Evolutionary conservation across 2,797 vertebrate genomes (phyloP), one percentile per base, ranked within the genome.

Genomic region (Phrynocephalus vlangalii): DNA sequence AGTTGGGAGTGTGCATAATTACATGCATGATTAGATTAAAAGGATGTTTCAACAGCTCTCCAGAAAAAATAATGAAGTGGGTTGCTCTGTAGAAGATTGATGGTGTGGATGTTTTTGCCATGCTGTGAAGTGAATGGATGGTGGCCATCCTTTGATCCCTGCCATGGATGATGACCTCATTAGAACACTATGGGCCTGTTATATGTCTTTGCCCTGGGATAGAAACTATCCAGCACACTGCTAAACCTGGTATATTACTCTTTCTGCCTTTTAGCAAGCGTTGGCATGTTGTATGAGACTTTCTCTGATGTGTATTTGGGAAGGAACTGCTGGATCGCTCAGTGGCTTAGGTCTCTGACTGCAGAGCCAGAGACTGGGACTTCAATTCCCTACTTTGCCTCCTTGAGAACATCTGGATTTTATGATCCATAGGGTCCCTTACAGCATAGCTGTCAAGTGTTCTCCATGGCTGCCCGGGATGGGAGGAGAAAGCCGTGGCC

Each of bases 51-150:
- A n/a, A 7, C 70, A 76, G 24, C 30, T 88, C 7, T 70, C 33
- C 15, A 48, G 38, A 66, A 84, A 20, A 84, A 66, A 68, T 28
- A 79, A 76, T 68, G 83, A 70, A 68, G 83, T 81, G 79, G 56
- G 70, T 50, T 87, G 71, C 75, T 30, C 28, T 82, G 56, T 67
- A 44, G 22, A 71, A 85, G 33, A 24, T 79, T 72, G 38, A 79
- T 30, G 11, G 66, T 52, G 63, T 60, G 48, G 11, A 73, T 66
- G 38, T 67, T 66, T 84, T 85, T 85, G 48, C 79, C n/a, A 76
- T 70, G 44, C 63, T 68, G 20, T 44, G 60, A 66, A 75, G 18
- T 60, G 18, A 68, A 26, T 76, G 72, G 26, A 76, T 11, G 18
- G 4, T 38, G 71, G n/a, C 10, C 60, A 38, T 73, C 26, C 15